Percentiles rank a stretch among this genome's conserved stretches.
Conservation (phyloP, 2,888 invertebrate genomes). For the Caenorhabditis sp. region DNA sequence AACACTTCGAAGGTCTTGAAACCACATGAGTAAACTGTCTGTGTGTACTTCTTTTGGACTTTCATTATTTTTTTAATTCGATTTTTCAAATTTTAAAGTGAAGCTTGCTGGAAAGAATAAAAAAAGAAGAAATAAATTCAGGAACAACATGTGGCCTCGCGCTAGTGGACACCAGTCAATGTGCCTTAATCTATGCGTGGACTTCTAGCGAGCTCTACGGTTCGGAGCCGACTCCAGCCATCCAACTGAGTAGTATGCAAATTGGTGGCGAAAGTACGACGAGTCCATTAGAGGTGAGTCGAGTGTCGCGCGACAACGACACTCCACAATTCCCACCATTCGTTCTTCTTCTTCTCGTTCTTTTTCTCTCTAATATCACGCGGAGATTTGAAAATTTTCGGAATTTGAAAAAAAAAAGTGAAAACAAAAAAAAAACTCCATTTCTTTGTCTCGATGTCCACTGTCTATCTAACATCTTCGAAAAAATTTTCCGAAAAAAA, state of each 20-base stretch:
- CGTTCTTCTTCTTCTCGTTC: background rate
- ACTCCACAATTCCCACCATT: background rate
- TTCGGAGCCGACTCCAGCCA: slow-evolving; percentile 59
- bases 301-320: no score
- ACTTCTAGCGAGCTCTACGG: slow-evolving; percentile 61
- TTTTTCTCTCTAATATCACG: background rate
- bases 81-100: background rate
- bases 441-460: no score
- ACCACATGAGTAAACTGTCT: no score
- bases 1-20: no score
- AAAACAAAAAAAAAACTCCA: no score
- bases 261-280: slow-evolving; percentile 9
- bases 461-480: background rate
- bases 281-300: slow-evolving; percentile 47
- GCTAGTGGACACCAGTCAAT: slow-evolving; percentile 57
- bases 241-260: slow-evolving; percentile 39
- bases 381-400: background rate
- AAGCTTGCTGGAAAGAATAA: background rate
- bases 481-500: background rate
- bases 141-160: slow-evolving; percentile 50
- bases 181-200: slow-evolving; percentile 66
- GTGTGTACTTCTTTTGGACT: no score
- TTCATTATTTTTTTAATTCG: no score
- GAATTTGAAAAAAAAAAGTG: background rate
- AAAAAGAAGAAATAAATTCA: slow-evolving; percentile 9